Evolutionary conservation across 1,140 invertebrate species (phyloP).

Genomic region (Andricus grossulariae): DNA sequence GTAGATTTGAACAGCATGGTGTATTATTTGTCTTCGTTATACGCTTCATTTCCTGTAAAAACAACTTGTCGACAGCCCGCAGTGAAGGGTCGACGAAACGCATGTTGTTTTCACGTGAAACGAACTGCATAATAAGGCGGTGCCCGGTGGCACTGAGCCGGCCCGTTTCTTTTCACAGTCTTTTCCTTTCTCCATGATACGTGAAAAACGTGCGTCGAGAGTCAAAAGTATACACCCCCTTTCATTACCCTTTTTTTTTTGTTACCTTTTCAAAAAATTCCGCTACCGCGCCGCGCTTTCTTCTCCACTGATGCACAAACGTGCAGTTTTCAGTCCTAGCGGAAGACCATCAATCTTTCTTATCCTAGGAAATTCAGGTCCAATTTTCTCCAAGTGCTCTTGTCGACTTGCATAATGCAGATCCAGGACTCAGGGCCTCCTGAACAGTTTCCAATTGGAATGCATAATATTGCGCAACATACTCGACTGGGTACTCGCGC

Average conservation of each 20-base stretch:
- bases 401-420: too few species aligned
- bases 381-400: not conserved
- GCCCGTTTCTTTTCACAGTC: slow-evolving; percentile 9
- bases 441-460: too few species aligned
- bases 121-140: slow-evolving; percentile 27
- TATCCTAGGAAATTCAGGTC: not conserved
- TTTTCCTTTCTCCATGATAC: slow-evolving; percentile 11
- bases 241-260: not conserved
- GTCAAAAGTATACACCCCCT: slow-evolving; percentile 18
- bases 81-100: slow-evolving; percentile 20
- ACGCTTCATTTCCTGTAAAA: slow-evolving; percentile 31
- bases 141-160: slow-evolving; percentile 12
- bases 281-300: not conserved
- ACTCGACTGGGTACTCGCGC: too few species aligned
- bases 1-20: slow-evolving; percentile 8
- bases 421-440: too few species aligned
- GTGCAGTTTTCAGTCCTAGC: not conserved
- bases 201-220: slow-evolving; percentile 14
- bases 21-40: slow-evolving; percentile 29
- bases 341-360: not conserved
- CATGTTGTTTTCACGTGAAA: slow-evolving; percentile 30
- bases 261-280: not conserved
- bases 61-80: slow-evolving; percentile 25
- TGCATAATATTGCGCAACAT: too few species aligned
- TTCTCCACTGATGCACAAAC: not conserved